These are phyloP conservation scores for Agelastica alni DNA, from an alignment of 2,888 invertebrate species.

Conservation along the genomic window DNA sequence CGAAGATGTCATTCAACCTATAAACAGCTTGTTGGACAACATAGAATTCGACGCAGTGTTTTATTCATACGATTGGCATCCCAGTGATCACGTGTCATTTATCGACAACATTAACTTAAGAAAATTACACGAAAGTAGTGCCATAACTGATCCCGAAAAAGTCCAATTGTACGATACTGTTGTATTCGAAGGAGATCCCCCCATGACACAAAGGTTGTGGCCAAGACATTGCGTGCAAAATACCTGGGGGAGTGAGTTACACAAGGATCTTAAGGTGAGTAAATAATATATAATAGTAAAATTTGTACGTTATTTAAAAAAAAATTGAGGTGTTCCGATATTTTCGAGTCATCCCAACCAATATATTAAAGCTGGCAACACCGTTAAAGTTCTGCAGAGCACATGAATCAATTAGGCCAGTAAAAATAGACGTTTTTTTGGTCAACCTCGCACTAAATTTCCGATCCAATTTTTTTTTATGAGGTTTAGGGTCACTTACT, in stretches of 20 bases:
- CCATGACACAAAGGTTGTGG: conserved; percentile 88
- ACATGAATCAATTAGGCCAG: no score
- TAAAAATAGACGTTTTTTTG: no score
- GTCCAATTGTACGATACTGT: conserved; percentile 87
- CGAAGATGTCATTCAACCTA: conserved; percentile 85
- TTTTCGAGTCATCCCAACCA: no score
- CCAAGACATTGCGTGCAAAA: conserved; percentile 94
- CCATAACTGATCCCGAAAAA: conserved; percentile 68
- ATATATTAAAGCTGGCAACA: no score
- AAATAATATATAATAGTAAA: no score
- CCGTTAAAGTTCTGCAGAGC: no score
- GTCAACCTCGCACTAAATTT: no score
- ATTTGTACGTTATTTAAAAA: no score
- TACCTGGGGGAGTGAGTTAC: conserved; percentile 91
- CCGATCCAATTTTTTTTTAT: no score
- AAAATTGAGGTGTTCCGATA: no score
- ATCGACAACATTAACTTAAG: conserved; percentile 80
- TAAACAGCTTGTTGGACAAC: conserved; percentile 79
- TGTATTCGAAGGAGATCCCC: conserved; percentile 82
- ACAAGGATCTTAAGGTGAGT: conserved; percentile 80
- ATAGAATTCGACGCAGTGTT: conserved; percentile 84
- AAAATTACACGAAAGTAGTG: conserved; percentile 70
- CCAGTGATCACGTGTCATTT: conserved; percentile 92
- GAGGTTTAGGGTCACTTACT: no score
- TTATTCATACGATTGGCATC: conserved; percentile 97